Percentiles rank a stretch among this genome's conserved stretches.
These are phyloP conservation scores for Chelonoidis abingdonii DNA, from an alignment of 2,113 vertebrate genomes.

Conservation along the genomic window DNA sequence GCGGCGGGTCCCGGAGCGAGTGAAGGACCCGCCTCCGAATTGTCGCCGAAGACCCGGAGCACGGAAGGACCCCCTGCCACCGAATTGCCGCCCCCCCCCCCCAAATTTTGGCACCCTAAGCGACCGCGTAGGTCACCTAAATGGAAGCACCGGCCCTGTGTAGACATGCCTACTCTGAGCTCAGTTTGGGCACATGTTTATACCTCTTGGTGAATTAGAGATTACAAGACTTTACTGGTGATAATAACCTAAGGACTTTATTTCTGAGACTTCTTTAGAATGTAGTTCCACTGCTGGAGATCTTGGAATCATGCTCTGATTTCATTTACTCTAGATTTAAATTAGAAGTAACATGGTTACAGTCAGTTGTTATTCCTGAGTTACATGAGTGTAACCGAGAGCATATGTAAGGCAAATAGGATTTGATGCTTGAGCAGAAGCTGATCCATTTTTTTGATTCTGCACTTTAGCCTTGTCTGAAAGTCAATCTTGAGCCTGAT, in stretches of 20 bases:
- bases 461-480: not conserved
- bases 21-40: too few relatives aligned
- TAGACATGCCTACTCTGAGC: not conserved
- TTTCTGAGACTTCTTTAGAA: not conserved
- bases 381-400: not conserved
- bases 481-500: not conserved
- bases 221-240: not conserved
- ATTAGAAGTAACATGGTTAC: not conserved
- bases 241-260: conserved; percentile 3
- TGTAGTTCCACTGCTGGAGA: not conserved
- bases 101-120: too few relatives aligned
- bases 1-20: too few relatives aligned
- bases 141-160: too few relatives aligned
- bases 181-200: not conserved
- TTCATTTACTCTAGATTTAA: conserved; percentile 1
- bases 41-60: too few relatives aligned
- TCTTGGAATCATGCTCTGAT: not conserved
- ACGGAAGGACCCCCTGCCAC: too few relatives aligned
- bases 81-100: too few relatives aligned
- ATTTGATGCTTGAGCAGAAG: conserved; percentile 18
- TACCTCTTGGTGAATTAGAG: not conserved
- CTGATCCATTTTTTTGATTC: conserved; percentile 21
- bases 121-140: too few relatives aligned
- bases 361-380: not conserved
- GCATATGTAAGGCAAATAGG: not conserved